Percentiles rank a stretch among this genome's conserved stretches.
phyloP scores from a whole-genome alignment of 1,140 invertebrate species.

The Chlorops oryzae region DNA sequence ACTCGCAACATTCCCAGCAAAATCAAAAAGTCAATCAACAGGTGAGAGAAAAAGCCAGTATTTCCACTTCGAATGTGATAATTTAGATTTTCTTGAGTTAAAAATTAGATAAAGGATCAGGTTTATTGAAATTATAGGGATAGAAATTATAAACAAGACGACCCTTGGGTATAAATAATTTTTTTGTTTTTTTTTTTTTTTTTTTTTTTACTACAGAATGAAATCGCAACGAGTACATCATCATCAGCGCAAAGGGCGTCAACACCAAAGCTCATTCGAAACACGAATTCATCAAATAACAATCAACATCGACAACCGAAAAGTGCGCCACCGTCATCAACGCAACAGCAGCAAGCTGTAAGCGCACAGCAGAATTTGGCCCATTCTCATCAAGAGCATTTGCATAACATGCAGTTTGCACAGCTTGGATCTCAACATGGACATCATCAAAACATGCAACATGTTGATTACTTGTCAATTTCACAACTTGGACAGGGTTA shows the following conservation, averaged over 20 bases:
- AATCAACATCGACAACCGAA: slow-evolving; percentile 46
- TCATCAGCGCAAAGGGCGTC: slow-evolving; percentile 30
- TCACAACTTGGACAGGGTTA: slow-evolving; percentile 48
- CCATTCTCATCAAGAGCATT: slow-evolving; percentile 32
- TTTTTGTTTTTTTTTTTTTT: too few species aligned
- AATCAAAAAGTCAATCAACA: slow-evolving; percentile 32
- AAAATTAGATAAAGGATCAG: too few species aligned
- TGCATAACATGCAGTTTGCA: slow-evolving; percentile 29
- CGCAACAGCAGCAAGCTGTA: slow-evolving; percentile 28
- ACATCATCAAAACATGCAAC: slow-evolving; percentile 48
- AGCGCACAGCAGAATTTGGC: slow-evolving; percentile 25
- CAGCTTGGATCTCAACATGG: slow-evolving; percentile 41
- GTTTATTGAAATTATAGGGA: too few species aligned
- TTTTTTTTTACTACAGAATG: slow-evolving; percentile 18
- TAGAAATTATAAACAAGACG: too few species aligned
- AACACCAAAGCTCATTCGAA: slow-evolving; percentile 41
- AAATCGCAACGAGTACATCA: slow-evolving; percentile 28
- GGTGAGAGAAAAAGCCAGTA: slow-evolving; percentile 19
- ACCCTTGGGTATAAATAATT: too few species aligned
- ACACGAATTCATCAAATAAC: slow-evolving; percentile 36
- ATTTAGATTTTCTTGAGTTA: too few species aligned
- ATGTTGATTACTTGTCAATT: slow-evolving; percentile 44
- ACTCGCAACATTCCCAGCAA: slow-evolving; percentile 29
- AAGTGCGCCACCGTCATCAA: slow-evolving; percentile 24
- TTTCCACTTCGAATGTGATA: neutral